Evolutionary conservation across 2,888 invertebrate genomes (phyloP), one percentile per base, ranked within the genome.

Genomic region (Sinohyriopsis cumingii): DNA sequence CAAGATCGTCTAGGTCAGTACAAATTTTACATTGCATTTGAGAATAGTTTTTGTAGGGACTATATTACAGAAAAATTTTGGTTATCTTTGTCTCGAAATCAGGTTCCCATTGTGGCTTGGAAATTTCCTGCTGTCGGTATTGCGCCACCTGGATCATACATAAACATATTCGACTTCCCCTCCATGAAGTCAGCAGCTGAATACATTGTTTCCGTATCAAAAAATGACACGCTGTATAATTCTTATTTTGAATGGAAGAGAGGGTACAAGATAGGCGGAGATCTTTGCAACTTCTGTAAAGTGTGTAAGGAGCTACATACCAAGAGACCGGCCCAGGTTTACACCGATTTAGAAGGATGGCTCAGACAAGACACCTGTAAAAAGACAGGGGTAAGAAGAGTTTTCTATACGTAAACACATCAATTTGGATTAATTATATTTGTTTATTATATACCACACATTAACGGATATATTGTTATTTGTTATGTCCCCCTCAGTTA

Each of bases 11-110:
- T 45, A 15, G 45, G 45, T 15, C 28, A 76, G 72, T 85, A 84
- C 66, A 83, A 81, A 59, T 85, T 85, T 68, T 79, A 77, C 64
- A 64, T 84, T n/a, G 75, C 81, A 9, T 81, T 84, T 67, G 85
- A 85, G 71, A 84, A 84, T 68, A 75, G 75, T 65, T 67, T 80
- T 63, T 85, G 84, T 64, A 71, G 63, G 55, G 85, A 84, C 55
- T 85, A 85, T 66, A 73, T 85, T 22, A 81, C 82, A 0, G 84
- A 85, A 60, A 85, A 85, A 71, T 84, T 81, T 64, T 84, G 83
- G 84, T 59, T 65, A 18, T 69, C 83, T 1, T 59, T 83, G 45
- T 18, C 66, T 20, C 71, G 81, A 18, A 72, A 79, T 3, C 81
- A 82, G 59, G 77, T 85, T 19, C 84, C 84, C 0, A 81, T 85